Evolutionary conservation across 2,888 invertebrate genomes (phyloP).

Genomic region (Coronaproctus castanopsis): DNA sequence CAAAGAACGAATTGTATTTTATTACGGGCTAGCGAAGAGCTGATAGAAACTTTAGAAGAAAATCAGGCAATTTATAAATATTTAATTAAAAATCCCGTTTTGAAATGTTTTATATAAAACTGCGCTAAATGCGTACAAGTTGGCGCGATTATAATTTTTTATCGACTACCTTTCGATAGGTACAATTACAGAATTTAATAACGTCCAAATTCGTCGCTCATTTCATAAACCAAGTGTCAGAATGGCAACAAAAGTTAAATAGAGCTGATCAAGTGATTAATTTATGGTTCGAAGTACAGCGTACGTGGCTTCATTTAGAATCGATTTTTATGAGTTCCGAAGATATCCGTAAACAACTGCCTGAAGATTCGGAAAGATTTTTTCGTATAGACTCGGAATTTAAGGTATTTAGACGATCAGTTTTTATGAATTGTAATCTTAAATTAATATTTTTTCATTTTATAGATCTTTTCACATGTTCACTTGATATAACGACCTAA

Average conservation of each 20-base stretch:
- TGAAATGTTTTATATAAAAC: not conserved
- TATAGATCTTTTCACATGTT: not conserved
- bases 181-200: slow-evolving; percentile 85
- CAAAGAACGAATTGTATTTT: slow-evolving; percentile 67
- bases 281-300: slow-evolving; percentile 86
- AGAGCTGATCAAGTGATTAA: slow-evolving; percentile 85
- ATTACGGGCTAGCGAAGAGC: slow-evolving; percentile 76
- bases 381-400: slow-evolving; percentile 78
- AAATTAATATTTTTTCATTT: too few species aligned
- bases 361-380: slow-evolving; percentile 81
- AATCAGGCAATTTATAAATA: slow-evolving; percentile 50
- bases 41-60: slow-evolving; percentile 91
- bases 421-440: not conserved
- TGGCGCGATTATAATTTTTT: not conserved
- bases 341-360: slow-evolving; percentile 82
- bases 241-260: slow-evolving; percentile 80
- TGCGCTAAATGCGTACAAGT: too few species aligned
- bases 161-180: too few species aligned
- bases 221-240: slow-evolving; percentile 81
- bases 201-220: slow-evolving; percentile 93
- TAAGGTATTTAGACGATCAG: slow-evolving; percentile 40
- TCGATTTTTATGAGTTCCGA: slow-evolving; percentile 96
- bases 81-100: not conserved
- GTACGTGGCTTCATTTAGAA: slow-evolving; percentile 92
- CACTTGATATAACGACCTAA: not conserved